phyloP scores from a whole-genome alignment of 92 coral and sea anemone genomes.

The Paramuricea clavata region DNA sequence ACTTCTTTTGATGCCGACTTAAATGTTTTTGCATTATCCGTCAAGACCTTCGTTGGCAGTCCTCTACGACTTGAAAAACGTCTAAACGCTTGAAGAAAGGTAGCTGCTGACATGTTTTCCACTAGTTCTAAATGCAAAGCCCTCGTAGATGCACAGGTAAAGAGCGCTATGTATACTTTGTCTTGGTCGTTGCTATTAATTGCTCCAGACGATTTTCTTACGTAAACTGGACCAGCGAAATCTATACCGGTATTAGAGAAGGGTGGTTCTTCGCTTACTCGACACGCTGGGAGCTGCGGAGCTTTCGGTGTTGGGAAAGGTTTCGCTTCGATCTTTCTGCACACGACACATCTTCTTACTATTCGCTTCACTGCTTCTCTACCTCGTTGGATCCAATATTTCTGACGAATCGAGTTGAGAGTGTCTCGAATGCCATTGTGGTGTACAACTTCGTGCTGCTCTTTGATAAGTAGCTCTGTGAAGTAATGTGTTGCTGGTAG shows the following conservation, averaged over 20 bases:
- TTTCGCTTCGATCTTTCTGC: background rate
- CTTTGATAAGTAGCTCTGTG: no score
- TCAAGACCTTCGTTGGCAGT: background rate
- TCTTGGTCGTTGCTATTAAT: no score
- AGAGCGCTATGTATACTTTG: background rate
- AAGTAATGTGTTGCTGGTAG: no score
- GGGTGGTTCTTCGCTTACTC: background rate
- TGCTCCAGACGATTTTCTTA: background rate
- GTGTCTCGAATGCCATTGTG: conserved; percentile 1
- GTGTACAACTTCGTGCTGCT: no score
- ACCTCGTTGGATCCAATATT: background rate
- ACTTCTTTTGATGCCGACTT: conserved; percentile 32
- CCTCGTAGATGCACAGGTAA: background rate
- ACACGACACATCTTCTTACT: background rate
- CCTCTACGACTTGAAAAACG: background rate
- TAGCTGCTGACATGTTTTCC: no score
- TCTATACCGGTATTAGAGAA: background rate
- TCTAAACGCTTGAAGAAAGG: no score
- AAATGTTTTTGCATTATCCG: conserved; percentile 50
- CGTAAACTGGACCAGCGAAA: background rate
- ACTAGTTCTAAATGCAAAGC: background rate
- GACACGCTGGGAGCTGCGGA: background rate
- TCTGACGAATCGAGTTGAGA: conserved; percentile 4
- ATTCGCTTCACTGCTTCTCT: background rate
- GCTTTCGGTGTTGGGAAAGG: background rate